Conservation (phyloP, 2,113 vertebrate species). For the Beaufortia kweichowensis region DNA sequence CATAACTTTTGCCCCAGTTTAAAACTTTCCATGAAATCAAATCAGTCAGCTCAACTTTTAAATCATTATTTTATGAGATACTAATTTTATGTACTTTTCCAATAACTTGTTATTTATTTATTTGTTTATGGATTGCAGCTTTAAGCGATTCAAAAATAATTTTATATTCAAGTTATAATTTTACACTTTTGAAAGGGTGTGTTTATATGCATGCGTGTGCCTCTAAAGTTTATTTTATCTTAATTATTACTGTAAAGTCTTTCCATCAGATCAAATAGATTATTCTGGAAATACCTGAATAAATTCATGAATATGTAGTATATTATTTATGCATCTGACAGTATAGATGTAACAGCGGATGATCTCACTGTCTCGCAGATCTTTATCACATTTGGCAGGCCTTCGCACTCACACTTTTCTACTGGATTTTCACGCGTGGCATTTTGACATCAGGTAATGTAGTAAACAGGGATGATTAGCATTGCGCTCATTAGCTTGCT, state of each 20-base stretch:
- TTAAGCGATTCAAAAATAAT: too few relatives aligned
- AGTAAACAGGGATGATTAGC: constrained; percentile 75
- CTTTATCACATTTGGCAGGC: constrained; percentile 46
- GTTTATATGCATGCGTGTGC: neutral
- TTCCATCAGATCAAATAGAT: neutral
- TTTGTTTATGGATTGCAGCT: too few relatives aligned
- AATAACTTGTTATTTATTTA: too few relatives aligned
- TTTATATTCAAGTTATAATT: too few relatives aligned
- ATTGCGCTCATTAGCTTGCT: constrained; percentile 70
- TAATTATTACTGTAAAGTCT: neutral
- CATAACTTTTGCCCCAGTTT: too few relatives aligned
- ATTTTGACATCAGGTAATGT: constrained; percentile 69
- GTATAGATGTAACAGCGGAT: neutral
- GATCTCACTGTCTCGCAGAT: neutral
- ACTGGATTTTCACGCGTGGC: constrained; percentile 62
- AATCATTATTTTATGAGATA: too few relatives aligned
- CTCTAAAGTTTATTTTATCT: too few relatives aligned
- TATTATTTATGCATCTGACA: constrained; percentile 10
- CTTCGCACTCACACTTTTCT: constrained; percentile 58
- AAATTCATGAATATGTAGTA: constrained; percentile 4
- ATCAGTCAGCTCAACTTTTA: too few relatives aligned
- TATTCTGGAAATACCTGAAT: neutral
- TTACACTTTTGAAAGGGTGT: too few relatives aligned
- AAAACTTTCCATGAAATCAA: too few relatives aligned
- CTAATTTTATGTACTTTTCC: too few relatives aligned